These are phyloP conservation scores for Euphysa ruthae DNA, from an alignment of 30 jellyfish, hydroid and myxozoan genomes.

Conservation along the genomic window DNA sequence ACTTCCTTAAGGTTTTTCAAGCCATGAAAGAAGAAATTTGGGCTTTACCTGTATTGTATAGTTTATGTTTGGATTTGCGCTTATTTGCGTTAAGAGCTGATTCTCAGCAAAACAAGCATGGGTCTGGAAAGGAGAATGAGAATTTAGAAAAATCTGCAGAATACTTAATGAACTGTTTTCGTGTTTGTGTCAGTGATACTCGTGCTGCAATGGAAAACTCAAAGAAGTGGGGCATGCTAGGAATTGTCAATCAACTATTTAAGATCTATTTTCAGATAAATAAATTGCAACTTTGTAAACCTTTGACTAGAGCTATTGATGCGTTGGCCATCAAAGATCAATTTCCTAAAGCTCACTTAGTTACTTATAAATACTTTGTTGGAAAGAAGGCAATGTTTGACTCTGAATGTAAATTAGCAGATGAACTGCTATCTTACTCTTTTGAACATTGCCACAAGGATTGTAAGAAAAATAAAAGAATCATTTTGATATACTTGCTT, in stretches of 20 bases:
- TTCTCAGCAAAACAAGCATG: conserved; percentile 36
- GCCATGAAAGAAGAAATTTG: conserved; percentile 87
- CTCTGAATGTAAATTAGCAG: conserved; percentile 82
- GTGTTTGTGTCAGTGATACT: conserved; percentile 95
- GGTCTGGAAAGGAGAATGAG: conserved; percentile 67
- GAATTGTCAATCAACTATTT: conserved; percentile 77
- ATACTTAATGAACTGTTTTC: conserved; percentile 64
- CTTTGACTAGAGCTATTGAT: conserved; percentile 88
- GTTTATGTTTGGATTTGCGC: conserved; percentile 73
- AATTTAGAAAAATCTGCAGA: conserved; percentile 86
- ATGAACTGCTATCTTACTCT: conserved; percentile 69
- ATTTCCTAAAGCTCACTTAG: conserved; percentile 76
- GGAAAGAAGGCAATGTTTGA: conserved; percentile 97
- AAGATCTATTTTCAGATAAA: conserved; percentile 81
- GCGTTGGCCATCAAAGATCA: conserved; percentile 70
- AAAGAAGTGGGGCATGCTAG: conserved; percentile 97
- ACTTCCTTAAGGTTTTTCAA: conserved; percentile 58
- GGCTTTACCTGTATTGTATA: conserved; percentile 74
- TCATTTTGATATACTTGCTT: conserved; percentile 56
- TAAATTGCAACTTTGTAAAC: conserved; percentile 86
- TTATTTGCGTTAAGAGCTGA: conserved; percentile 84
- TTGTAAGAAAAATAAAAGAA: conserved; percentile 62
- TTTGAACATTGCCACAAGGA: conserved; percentile 85
- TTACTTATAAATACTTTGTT: conserved; percentile 83
- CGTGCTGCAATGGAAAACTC: conserved; percentile 86